Evolutionary conservation across 2,113 vertebrate genomes (phyloP).

Genomic region (Albula goreensis): DNA sequence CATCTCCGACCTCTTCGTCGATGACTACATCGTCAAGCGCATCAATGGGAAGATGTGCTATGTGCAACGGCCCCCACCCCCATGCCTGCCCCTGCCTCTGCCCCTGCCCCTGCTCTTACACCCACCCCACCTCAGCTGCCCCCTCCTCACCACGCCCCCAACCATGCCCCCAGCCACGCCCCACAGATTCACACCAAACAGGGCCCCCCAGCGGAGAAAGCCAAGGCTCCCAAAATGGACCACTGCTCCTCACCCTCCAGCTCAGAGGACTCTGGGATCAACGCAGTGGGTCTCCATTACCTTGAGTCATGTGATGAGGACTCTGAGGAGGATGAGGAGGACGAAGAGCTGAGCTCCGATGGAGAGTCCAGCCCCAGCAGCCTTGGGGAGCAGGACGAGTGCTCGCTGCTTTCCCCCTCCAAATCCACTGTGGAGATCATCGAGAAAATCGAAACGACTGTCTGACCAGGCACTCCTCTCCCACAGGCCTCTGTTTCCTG

Average conservation of each 20-base stretch:
- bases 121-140: constrained; percentile 29
- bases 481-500: not conserved
- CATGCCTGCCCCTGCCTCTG: constrained; percentile 53
- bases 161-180: constrained; percentile 36
- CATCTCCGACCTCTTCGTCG: constrained; percentile 92
- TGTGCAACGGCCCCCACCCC: constrained; percentile 82
- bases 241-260: constrained; percentile 94
- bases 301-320: constrained; percentile 92
- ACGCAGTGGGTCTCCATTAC: constrained; percentile 86
- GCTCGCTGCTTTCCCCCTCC: constrained; percentile 86
- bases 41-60: constrained; percentile 99
- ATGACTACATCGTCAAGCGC: constrained; percentile 94
- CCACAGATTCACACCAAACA: constrained; percentile 51
- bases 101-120: constrained; percentile 43
- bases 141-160: constrained; percentile 25
- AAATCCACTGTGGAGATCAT: constrained; percentile 95
- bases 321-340: constrained; percentile 75
- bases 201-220: constrained; percentile 63
- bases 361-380: constrained; percentile 89
- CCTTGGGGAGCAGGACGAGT: constrained; percentile 92
- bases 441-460: constrained; percentile 96
- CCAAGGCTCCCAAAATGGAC: constrained; percentile 83
- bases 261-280: constrained; percentile 97
- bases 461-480: constrained; percentile 64
- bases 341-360: constrained; percentile 69